These are phyloP conservation scores for Sycophaga agraensis DNA, from an alignment of 1,140 invertebrate species.

Conservation along the genomic window DNA sequence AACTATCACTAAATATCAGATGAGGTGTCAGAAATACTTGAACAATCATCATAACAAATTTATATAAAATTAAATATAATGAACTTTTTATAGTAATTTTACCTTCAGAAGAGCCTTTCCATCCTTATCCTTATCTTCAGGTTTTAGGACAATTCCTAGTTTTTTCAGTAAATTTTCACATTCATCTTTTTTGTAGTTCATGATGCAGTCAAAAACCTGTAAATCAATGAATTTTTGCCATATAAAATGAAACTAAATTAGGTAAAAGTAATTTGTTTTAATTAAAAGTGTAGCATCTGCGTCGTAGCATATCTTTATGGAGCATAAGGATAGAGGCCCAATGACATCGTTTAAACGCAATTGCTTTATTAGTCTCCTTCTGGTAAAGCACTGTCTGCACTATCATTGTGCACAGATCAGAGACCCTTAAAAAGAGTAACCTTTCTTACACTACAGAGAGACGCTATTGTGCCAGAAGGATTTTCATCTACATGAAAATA, in stretches of 20 bases:
- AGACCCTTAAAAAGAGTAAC: slow-evolving; percentile 32
- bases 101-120: slow-evolving; percentile 86
- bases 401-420: slow-evolving; percentile 43
- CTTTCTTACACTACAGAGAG: slow-evolving; percentile 50
- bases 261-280: neutral
- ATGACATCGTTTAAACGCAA: slow-evolving; percentile 61
- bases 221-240: neutral
- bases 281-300: slow-evolving; percentile 39
- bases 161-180: slow-evolving; percentile 83
- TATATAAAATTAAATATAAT: neutral
- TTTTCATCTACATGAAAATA: neutral
- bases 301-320: slow-evolving; percentile 60
- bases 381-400: slow-evolving; percentile 57
- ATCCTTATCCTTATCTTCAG: slow-evolving; percentile 95
- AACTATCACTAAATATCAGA: slow-evolving; percentile 49
- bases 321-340: slow-evolving; percentile 71
- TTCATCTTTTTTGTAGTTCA: slow-evolving; percentile 98
- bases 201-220: slow-evolving; percentile 91
- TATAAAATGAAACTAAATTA: neutral
- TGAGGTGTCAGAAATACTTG: slow-evolving; percentile 54
- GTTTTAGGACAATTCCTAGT: slow-evolving; percentile 87
- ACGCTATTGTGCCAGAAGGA: slow-evolving; percentile 59
- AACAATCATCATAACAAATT: slow-evolving; percentile 45
- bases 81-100: neutral
- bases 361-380: slow-evolving; percentile 54